Evolutionary conservation across 2,113 vertebrate genomes (phyloP).

Genomic region (Erinaceus europaeus): DNA sequence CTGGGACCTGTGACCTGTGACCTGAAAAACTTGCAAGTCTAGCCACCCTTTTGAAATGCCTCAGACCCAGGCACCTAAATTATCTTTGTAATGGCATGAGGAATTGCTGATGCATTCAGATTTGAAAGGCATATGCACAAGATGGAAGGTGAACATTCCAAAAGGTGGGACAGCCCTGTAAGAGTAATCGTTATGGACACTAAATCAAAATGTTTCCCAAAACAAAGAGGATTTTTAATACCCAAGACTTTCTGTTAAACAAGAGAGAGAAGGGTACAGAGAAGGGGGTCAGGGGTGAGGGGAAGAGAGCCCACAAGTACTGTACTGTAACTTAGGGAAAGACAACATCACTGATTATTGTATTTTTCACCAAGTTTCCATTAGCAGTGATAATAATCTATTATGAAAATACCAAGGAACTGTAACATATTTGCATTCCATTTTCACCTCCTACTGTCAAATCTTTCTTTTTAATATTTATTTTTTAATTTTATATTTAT

Average conservation of each 20-base stretch:
- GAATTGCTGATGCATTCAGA: neutral
- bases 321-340: neutral
- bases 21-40: neutral
- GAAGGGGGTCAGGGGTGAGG: too few relatives aligned
- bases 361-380: conserved; percentile 25
- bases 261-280: neutral
- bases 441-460: conserved; percentile 46
- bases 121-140: neutral
- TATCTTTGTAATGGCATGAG: neutral
- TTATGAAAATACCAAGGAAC: neutral
- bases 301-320: too few relatives aligned
- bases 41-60: neutral
- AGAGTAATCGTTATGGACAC: neutral
- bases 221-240: neutral
- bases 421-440: conserved; percentile 37
- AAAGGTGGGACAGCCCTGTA: neutral
- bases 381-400: conserved; percentile 40
- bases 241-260: neutral
- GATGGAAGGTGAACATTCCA: neutral
- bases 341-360: neutral
- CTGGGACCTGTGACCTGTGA: neutral
- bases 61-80: neutral
- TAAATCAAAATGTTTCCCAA: neutral
- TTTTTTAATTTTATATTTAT: too few relatives aligned
- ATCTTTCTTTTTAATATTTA: too few relatives aligned